Base-by-base conservation (phyloP, 2,888 invertebrate genomes). In the Nomada lathburiana region DNA sequence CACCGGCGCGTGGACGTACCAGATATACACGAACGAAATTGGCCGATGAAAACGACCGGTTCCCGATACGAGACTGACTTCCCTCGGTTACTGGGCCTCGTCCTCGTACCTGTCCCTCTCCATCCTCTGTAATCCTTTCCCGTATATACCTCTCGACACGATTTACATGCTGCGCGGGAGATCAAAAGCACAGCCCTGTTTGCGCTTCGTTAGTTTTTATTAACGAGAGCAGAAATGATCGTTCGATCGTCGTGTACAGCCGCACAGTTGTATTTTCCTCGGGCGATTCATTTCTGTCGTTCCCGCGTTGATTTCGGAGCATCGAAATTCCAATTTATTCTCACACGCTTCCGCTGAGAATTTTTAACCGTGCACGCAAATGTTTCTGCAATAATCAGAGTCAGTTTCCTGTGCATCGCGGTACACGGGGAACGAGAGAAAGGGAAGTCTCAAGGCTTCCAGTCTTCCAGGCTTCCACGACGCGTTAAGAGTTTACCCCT, bases 401-500 rank as follows among this genome's bases (percentile, higher is more conserved):
- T 72, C 74, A 65, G 44, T 68, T 65, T 63, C 55, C 50, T 47
- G 63, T 63, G 68, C 72, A 69, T 79, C 80, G 29, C 50, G 44
- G 36, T 36, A 36, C 29, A 42, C 36, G 29, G 29, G 29, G 29
- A 29, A 29, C 29, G 53, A 64, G 68, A 71, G 67, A 42, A 73
- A 36, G 73, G 50, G 52, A 77, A 81, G 84, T 80, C 77, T 68
- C 67, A 70, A 88, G 80, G 72, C 76, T 83, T 76, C 65, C 72
- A 76, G 74, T 52, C 69, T 81, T 75, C 65, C 72, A 76, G 74
- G 57, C 69, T 81, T 75, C 80, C 63, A 70, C 70, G 59, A 74
- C 77, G 60, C 50, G 55, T 88, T 85, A 86, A 88, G 85, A 87
- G 87, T 80, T 80, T 79, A 63, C 88, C 85, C 79, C 88, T 82